Evolutionary conservation across 2,888 invertebrate species (phyloP).

Genomic region (Brachypalpus laphriformis): DNA sequence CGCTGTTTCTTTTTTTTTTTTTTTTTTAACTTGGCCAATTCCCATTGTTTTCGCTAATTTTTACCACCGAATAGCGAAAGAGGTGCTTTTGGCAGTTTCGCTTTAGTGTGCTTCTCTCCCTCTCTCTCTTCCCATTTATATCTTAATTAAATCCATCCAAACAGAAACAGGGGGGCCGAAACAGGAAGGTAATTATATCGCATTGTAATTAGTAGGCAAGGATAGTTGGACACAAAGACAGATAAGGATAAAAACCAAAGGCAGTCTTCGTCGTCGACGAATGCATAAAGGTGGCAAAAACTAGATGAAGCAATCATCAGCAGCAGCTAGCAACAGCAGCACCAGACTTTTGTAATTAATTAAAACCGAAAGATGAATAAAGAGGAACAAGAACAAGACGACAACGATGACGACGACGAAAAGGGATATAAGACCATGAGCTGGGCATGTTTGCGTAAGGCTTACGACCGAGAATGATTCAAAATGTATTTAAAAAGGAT

Average conservation of each 20-base stretch:
- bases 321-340: conserved; percentile 38
- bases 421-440: neutral
- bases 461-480: conserved; percentile 50
- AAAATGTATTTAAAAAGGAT: conserved; percentile 59
- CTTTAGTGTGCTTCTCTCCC: neutral
- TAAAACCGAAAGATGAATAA: conserved; percentile 68
- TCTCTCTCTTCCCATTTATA: conserved; percentile 22
- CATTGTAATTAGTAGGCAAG: conserved; percentile 71
- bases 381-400: neutral
- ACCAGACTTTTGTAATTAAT: conserved; percentile 70
- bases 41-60: conserved; percentile 20
- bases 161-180: conserved; percentile 44
- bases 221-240: conserved; percentile 47
- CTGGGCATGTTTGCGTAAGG: conserved; percentile 37
- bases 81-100: conserved; percentile 57
- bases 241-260: conserved; percentile 51
- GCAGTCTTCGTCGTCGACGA: conserved; percentile 27
- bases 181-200: conserved; percentile 66
- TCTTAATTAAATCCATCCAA: conserved; percentile 71
- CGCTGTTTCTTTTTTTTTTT: neutral
- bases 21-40: conserved; percentile 36
- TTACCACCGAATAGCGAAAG: conserved; percentile 15
- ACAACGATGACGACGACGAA: neutral
- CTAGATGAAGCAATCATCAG: conserved; percentile 61
- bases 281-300: conserved; percentile 41